A percentile compares a stretch with the other conserved stretches of the same genome.
phyloP scores from a whole-genome alignment of 2,113 vertebrate species.

The Rousettus leschenaultii region DNA sequence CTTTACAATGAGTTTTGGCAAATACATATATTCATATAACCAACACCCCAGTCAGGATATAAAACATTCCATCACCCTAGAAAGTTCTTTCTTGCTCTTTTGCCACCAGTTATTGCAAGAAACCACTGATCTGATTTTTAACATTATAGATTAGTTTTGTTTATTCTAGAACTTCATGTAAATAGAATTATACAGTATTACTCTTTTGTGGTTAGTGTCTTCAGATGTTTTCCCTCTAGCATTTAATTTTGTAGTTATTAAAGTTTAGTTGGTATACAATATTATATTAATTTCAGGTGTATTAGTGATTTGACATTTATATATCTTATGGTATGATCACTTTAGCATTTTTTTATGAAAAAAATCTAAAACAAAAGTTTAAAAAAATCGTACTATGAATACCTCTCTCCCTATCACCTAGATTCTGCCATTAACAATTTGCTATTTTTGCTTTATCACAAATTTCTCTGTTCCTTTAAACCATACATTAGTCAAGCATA shows the following conservation, averaged over 20 bases:
- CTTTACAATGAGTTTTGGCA: background rate
- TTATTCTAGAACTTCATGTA: background rate
- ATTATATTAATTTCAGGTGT: background rate
- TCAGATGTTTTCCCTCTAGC: background rate
- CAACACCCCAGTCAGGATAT: background rate
- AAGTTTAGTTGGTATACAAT: background rate
- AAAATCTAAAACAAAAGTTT: background rate
- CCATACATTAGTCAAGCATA: background rate
- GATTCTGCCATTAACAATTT: slow-evolving; percentile 11
- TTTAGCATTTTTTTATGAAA: slow-evolving; percentile 10
- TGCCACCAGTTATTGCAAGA: background rate
- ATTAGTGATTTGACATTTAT: background rate
- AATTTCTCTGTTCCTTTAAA: background rate
- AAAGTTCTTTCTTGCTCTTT: background rate
- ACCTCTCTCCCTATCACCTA: background rate
- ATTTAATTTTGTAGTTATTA: background rate
- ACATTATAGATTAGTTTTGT: background rate
- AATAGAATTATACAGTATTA: background rate
- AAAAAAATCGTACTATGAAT: background rate
- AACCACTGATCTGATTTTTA: background rate
- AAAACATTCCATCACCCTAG: background rate
- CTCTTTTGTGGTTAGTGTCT: background rate
- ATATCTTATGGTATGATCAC: background rate
- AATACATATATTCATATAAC: background rate
- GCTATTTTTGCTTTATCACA: background rate